Evolutionary conservation across 2,797 vertebrate species (phyloP).

Genomic region (Crax fasciolata): DNA sequence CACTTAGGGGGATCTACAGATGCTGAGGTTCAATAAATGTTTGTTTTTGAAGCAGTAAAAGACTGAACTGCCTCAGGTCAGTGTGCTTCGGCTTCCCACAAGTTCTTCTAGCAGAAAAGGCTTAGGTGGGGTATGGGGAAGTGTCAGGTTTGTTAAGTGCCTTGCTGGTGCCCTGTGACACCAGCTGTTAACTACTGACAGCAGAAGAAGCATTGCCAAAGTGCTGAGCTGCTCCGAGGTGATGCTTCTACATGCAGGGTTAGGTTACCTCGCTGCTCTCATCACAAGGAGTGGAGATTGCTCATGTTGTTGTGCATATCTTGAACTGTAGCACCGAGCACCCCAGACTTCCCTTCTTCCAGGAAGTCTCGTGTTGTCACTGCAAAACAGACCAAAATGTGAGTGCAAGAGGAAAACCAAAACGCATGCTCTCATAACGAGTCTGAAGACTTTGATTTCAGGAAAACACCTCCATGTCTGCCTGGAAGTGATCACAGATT

Average conservation of each 20-base stretch:
- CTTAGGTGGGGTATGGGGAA: neutral
- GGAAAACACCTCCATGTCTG: neutral
- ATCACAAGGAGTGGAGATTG: neutral
- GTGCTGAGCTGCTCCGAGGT: neutral
- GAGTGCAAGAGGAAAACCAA: neutral
- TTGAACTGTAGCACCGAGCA: neutral
- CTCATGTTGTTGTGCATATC: neutral
- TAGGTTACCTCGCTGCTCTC: neutral
- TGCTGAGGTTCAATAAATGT: neutral
- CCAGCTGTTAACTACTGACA: neutral
- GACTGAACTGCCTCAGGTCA: neutral
- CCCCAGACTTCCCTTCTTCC: neutral
- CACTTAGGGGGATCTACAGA: neutral
- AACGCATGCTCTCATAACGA: accelerated
- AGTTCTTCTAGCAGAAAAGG: neutral
- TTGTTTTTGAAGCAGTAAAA: neutral
- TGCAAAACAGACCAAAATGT: neutral
- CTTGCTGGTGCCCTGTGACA: neutral
- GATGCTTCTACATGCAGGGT: neutral
- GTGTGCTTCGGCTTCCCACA: neutral
- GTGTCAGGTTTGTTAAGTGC: neutral
- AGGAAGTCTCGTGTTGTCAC: neutral
- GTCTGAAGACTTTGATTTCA: constrained; percentile 20
- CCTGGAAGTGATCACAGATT: neutral
- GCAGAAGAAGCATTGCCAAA: neutral